phyloP scores from a whole-genome alignment of 92 coral and sea anemone species.

The Phenganax marumi region DNA sequence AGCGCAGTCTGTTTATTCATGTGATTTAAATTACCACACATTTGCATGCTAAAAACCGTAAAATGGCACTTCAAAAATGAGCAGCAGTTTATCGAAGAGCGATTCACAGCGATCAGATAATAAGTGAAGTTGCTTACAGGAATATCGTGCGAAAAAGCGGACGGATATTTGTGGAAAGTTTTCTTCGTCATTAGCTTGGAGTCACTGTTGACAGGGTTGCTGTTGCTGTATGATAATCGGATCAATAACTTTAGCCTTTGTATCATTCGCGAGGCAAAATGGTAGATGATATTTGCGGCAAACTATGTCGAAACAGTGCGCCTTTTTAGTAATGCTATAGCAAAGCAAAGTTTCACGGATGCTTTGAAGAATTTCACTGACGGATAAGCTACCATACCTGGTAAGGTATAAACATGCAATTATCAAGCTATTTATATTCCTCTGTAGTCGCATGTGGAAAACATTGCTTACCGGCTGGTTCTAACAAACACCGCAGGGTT shows the following conservation, averaged over 20 bases:
- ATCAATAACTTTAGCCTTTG: background rate
- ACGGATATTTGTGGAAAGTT: background rate
- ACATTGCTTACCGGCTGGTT: no score
- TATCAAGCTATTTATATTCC: background rate
- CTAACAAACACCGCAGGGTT: no score
- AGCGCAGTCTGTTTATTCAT: no score
- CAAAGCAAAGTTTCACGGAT: background rate
- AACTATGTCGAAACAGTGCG: background rate
- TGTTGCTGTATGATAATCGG: constrained; percentile 1
- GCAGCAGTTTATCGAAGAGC: no score
- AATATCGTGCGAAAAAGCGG: background rate
- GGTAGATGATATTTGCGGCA: constrained; percentile 9
- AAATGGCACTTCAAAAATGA: no score
- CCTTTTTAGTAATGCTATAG: background rate
- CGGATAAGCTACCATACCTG: background rate
- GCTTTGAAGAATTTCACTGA: constrained; percentile 13
- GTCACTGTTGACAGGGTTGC: background rate
- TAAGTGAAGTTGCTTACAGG: background rate
- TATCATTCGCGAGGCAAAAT: background rate
- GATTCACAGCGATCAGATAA: background rate
- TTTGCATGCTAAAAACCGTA: no score
- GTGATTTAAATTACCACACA: no score
- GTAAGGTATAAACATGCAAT: background rate
- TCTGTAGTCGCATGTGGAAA: background rate
- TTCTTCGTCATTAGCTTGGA: background rate